phyloP scores from a whole-genome alignment of 2,888 invertebrate genomes.

The Heliconius cydno region DNA sequence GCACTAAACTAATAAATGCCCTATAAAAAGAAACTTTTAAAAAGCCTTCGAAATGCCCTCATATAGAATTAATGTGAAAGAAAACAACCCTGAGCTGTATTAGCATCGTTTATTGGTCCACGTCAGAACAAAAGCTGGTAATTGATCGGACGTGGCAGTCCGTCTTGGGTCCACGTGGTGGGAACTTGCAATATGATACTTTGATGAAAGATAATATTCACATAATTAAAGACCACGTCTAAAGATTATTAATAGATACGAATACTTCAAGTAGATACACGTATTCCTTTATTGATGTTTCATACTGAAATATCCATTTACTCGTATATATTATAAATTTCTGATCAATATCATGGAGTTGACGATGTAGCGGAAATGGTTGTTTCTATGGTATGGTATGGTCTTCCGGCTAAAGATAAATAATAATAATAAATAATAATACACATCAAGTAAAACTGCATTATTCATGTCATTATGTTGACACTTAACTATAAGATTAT shows the following conservation, averaged over 20 bases:
- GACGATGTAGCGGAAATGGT: not conserved
- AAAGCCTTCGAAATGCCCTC: not conserved
- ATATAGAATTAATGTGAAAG: not conserved
- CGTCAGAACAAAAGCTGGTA: conserved; percentile 55
- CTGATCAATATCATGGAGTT: not conserved
- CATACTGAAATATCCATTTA: not conserved
- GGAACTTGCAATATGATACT: conserved; percentile 49
- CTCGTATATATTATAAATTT: not conserved
- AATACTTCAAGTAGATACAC: not conserved
- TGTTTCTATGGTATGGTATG: not conserved
- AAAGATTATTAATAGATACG: not conserved
- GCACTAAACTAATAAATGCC: not conserved
- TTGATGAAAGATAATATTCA: conserved; percentile 46
- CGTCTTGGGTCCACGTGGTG: conserved; percentile 48
- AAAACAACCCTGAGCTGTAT: not conserved
- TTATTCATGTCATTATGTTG: too few relatives aligned
- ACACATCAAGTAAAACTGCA: too few relatives aligned
- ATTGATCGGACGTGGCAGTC: conserved; percentile 47
- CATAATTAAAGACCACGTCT: conserved; percentile 40
- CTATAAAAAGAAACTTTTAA: not conserved
- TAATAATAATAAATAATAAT: too few relatives aligned
- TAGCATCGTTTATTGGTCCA: conserved; percentile 54
- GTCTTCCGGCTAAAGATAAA: not conserved
- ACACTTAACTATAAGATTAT: too few relatives aligned
- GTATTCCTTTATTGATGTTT: not conserved